phyloP scores from a whole-genome alignment of 2,797 vertebrate genomes.

The Agapornis canus region DNA sequence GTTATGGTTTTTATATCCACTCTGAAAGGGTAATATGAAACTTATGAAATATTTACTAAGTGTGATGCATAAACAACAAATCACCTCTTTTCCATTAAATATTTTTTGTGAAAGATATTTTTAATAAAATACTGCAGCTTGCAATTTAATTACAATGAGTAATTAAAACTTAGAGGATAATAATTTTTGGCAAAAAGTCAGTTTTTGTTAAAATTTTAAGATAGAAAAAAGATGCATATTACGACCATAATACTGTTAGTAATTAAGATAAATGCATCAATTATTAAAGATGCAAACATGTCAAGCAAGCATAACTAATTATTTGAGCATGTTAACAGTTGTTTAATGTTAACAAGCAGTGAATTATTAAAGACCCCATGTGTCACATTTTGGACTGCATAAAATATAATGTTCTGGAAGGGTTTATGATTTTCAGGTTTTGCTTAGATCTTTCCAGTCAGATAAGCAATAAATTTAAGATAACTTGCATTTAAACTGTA shows the following conservation, averaged over 20 bases:
- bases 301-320: slow-evolving; percentile 99
- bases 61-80: slow-evolving; percentile 82
- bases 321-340: slow-evolving; percentile 99
- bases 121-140: slow-evolving; percentile 87
- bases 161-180: slow-evolving; percentile 97
- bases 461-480: slow-evolving; percentile 76
- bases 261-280: slow-evolving; percentile 99
- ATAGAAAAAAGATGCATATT: slow-evolving; percentile 88
- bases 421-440: slow-evolving; percentile 79
- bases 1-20: slow-evolving; percentile 72
- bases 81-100: slow-evolving; percentile 82
- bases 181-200: slow-evolving; percentile 90
- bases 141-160: slow-evolving; percentile 91
- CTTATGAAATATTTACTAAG: slow-evolving; percentile 84
- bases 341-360: slow-evolving; percentile 99
- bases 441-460: slow-evolving; percentile 76
- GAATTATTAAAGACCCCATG: slow-evolving; percentile 96
- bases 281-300: slow-evolving; percentile 99
- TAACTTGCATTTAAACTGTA: slow-evolving; percentile 76
- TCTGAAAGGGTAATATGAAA: slow-evolving; percentile 80
- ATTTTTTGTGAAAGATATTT: slow-evolving; percentile 80
- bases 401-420: slow-evolving; percentile 85
- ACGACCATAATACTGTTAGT: slow-evolving; percentile 94
- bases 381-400: slow-evolving; percentile 91
- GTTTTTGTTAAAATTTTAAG: slow-evolving; percentile 87